Percentiles rank a stretch among this genome's conserved stretches.
Evolutionary conservation across 2,113 vertebrate species (phyloP).

Genomic region (Mungos mungo): DNA sequence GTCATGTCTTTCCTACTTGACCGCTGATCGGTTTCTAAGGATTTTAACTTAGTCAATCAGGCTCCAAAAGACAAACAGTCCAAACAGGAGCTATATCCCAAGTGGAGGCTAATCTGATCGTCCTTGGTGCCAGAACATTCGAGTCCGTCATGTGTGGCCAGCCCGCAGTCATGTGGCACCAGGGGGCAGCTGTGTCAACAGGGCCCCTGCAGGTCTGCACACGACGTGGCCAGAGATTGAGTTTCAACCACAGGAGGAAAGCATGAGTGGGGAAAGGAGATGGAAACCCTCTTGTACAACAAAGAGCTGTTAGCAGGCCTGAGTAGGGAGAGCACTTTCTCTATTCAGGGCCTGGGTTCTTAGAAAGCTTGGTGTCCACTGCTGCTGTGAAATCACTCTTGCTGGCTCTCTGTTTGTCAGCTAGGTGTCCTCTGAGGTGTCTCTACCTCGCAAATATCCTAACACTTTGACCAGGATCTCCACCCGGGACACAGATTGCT

Average conservation of each 20-base stretch:
- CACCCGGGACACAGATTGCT: neutral
- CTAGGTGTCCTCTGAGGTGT: neutral
- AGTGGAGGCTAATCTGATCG: constrained; percentile 64
- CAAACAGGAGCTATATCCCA: neutral
- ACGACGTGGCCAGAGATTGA: neutral
- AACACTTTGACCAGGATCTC: constrained; percentile 27
- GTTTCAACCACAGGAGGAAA: constrained; percentile 25
- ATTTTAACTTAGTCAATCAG: constrained; percentile 14
- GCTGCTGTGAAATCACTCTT: neutral
- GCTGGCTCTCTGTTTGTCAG: neutral
- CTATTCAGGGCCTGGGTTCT: neutral
- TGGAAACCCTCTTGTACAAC: neutral
- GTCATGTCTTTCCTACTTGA: constrained; percentile 11
- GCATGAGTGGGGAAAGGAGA: neutral
- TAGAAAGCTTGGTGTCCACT: neutral
- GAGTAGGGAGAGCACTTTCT: neutral
- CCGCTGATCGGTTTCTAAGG: neutral
- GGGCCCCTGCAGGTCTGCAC: neutral
- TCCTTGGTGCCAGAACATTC: constrained; percentile 65
- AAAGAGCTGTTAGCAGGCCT: neutral
- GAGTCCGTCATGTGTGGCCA: constrained; percentile 64
- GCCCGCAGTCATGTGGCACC: constrained; percentile 64
- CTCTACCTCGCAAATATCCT: neutral
- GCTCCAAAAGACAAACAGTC: constrained; percentile 52
- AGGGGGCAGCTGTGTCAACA: constrained; percentile 71